These are phyloP conservation scores for Drosophila albomicans DNA, from an alignment of 1,140 invertebrate species.

Conservation along the genomic window DNA sequence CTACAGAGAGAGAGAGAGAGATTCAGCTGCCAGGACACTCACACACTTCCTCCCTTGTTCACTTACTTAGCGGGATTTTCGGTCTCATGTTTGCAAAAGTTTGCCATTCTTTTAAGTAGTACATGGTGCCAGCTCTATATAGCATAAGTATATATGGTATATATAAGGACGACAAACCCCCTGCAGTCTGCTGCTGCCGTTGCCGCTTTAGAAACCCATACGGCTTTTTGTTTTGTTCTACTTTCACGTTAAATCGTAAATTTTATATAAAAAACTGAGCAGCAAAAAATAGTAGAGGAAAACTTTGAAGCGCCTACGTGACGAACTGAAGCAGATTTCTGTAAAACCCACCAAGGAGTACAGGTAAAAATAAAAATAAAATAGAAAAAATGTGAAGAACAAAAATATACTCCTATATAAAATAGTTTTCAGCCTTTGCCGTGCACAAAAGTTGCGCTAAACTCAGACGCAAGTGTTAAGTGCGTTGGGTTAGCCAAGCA, in stretches of 20 bases:
- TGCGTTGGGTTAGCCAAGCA: conserved; percentile 77
- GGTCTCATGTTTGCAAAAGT: conserved; percentile 75
- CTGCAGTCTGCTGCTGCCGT: conserved; percentile 4
- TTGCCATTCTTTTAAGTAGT: conserved; percentile 80
- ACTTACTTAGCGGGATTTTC: conserved; percentile 84
- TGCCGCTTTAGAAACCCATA: conserved; percentile 6
- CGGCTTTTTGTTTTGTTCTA: conserved; percentile 65
- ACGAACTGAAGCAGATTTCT: conserved; percentile 78
- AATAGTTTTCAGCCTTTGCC: conserved; percentile 51
- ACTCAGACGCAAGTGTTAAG: conserved; percentile 80
- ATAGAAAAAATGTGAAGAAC: conserved; percentile 19
- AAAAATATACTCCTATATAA: conserved; percentile 25
- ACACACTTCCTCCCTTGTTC: conserved; percentile 27
- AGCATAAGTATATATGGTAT: too few species aligned
- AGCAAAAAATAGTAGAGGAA: conserved; percentile 40
- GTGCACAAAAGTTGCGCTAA: conserved; percentile 77
- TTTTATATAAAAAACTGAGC: conserved; percentile 51
- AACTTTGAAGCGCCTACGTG: conserved; percentile 84
- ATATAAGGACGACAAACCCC: conserved; percentile 4
- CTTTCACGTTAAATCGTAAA: conserved; percentile 84
- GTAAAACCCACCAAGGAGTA: conserved; percentile 35
- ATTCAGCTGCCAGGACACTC: background rate
- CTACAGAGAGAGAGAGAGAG: background rate
- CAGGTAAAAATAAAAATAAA: conserved; percentile 46
- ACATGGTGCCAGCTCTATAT: conserved; percentile 48